Conservation (phyloP, 1,140 invertebrate genomes). For the Papilio polyxenes region DNA sequence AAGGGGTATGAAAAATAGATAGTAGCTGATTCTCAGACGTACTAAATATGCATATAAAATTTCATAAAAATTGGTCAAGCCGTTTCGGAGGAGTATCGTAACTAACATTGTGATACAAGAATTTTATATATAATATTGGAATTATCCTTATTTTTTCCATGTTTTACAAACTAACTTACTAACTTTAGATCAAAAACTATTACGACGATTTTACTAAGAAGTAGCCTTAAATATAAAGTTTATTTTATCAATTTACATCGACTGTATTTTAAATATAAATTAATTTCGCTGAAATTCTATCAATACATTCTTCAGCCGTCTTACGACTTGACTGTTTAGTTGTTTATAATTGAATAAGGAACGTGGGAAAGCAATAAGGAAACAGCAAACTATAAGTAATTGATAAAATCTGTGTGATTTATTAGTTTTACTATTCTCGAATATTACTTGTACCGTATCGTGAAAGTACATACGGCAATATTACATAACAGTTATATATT, state of each 20-base stretch:
- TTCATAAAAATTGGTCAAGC: too few relatives aligned
- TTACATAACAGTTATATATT: background rate
- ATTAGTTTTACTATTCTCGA: slow-evolving; percentile 22
- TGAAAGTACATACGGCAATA: background rate
- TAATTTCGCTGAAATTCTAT: background rate
- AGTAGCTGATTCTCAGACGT: too few relatives aligned
- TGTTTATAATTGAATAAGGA: slow-evolving; percentile 37
- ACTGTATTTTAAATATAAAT: background rate
- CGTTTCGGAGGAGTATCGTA: too few relatives aligned
- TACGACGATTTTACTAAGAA: too few relatives aligned
- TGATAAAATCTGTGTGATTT: slow-evolving; percentile 43
- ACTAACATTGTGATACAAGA: too few relatives aligned
- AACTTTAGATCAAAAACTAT: too few relatives aligned
- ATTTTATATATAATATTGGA: too few relatives aligned
- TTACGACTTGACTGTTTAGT: slow-evolving; percentile 5
- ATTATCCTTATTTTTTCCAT: too few relatives aligned
- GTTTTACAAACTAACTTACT: too few relatives aligned
- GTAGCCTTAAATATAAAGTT: background rate
- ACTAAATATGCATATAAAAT: too few relatives aligned
- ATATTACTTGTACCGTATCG: slow-evolving; percentile 11
- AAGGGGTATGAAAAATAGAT: too few relatives aligned
- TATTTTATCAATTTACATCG: background rate
- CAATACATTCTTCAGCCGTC: background rate
- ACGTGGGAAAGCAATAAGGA: slow-evolving; percentile 44
- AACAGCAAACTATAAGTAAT: slow-evolving; percentile 42